Conservation (phyloP, 2,888 invertebrate species). For the Syritta pipiens region DNA sequence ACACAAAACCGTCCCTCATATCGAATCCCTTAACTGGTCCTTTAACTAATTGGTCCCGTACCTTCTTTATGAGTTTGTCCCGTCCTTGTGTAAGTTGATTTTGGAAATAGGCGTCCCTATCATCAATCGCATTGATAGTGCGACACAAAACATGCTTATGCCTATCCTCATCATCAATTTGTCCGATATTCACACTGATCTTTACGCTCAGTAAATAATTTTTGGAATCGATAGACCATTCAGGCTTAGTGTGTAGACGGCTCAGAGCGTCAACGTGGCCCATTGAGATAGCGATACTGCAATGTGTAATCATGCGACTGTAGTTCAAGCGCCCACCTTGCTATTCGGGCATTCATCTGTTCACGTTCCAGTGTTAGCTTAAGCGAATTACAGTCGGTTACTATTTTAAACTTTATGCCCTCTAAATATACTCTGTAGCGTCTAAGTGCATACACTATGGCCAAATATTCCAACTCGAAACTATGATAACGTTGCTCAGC, state of each 20-base stretch:
- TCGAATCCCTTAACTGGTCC: conserved; percentile 71
- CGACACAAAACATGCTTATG: not conserved
- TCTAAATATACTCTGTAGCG: conserved; percentile 13
- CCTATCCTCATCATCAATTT: not conserved
- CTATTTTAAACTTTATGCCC: conserved; percentile 19
- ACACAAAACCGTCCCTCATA: conserved; percentile 71
- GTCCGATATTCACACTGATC: not conserved
- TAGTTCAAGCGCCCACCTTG: conserved; percentile 72
- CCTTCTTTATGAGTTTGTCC: not conserved
- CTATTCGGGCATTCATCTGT: conserved; percentile 70
- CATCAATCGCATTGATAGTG: conserved; percentile 56
- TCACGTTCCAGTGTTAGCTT: conserved; percentile 45
- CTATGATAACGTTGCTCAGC: not conserved
- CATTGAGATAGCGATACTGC: conserved; percentile 14
- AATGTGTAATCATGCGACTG: conserved; percentile 24
- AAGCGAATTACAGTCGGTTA: conserved; percentile 71
- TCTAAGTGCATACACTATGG: conserved; percentile 1
- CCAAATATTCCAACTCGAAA: not conserved
- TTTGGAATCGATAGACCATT: not conserved
- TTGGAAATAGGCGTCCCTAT: conserved; percentile 20
- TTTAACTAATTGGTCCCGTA: conserved; percentile 5
- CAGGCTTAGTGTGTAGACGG: conserved; percentile 5
- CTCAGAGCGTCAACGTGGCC: conserved; percentile 28
- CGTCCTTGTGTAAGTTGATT: conserved; percentile 6
- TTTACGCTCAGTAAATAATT: not conserved